Base-by-base conservation (phyloP, 2,113 vertebrate genomes). In the Talpa occidentalis region DNA sequence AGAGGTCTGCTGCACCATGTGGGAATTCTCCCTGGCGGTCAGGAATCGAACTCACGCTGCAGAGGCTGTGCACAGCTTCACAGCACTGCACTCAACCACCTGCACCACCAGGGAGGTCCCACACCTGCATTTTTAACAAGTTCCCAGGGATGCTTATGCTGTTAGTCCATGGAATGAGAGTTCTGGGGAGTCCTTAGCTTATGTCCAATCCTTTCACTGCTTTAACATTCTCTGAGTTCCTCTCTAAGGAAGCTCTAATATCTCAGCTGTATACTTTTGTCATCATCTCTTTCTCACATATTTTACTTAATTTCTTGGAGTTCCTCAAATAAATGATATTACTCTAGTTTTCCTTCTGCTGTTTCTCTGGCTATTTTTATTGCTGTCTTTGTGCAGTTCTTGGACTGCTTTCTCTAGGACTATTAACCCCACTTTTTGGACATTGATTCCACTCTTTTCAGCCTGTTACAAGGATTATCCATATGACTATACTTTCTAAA, bases 281-380 rank as follows among this genome's bases (percentile, higher is more conserved):
- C 42, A 78, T 28, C 21, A 37, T 70, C 52, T 56, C n/a, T n/a
- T n/a, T 82, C 66, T 76, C n/a, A 73, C 21, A 80, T 2, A 89
- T 86, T 32, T 91, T 81, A 84, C 64, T 26, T 85, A 47, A 37
- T 72, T 73, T 82, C 32, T 40, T 49, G 19, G 44, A 85, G 21
- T 69, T 52, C 81, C 35, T 80, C 62, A 96, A 84, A 77, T 90
- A 81, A 81, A 72, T 70, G 2, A 44, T 76, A 16, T 83, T 73
- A 59, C 28, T 35, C 4, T 62, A 76, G 69, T 2, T 69, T 88
- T 91, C 19, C 24, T 62, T 64, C 28, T 47, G 8, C 9, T 70
- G 5, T 67, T 37, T 47, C 24, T 62, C 5, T 47, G 30, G 35
- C 10, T 52, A 10, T 78, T 84, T 83, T 73, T 70, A 79, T 70